Evolutionary conservation across 2,113 vertebrate species (phyloP), one percentile per base, ranked within the genome.

Genomic region (Lepisosteus oculatus): DNA sequence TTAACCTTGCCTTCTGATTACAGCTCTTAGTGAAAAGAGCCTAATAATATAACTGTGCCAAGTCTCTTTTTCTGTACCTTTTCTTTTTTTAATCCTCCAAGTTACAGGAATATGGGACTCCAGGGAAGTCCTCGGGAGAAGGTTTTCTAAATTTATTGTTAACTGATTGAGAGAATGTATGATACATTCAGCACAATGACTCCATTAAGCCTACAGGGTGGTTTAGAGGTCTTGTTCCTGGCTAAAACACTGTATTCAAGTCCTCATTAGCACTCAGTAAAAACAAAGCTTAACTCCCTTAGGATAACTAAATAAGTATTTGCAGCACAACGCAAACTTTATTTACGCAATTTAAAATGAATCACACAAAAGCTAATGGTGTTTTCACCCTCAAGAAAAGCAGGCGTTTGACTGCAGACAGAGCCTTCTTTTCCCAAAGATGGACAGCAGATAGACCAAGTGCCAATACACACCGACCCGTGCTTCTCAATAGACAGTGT

Each of bases 191-290:
- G 12, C 56, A 8, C 56, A 59, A 59, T 59, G 56, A 4, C 3
- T 12, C 7, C 56, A 59, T 12, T 59, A 4, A 3, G 56, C 56
- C 56, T 29, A 59, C 56, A 4, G n/a, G 56, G 56, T 12, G 11
- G 75, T 83, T 89, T 82, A 85, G 63, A 59, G 75, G 73, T 68
- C 76, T 65, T 69, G 71, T 76, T 79, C 76, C 73, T 72, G 47
- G 68, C 69, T 67, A 72, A 68, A 42, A 69, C 59, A 74, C 79
- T 76, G 83, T 79, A 73, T 70, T 75, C 72, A 77, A 79, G 75
- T 67, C 80, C 82, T 82, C 80, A 81, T 85, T 83, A 76, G 66
- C 69, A 76, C 68, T 59, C 72, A 71, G 80, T 83, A 77, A 77
- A 72, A 72, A 78, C 67, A 63, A 68, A 78, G 78, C 83, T 77